phyloP scores from a whole-genome alignment of 2,888 invertebrate species.

The Trichogramma evanescens region DNA sequence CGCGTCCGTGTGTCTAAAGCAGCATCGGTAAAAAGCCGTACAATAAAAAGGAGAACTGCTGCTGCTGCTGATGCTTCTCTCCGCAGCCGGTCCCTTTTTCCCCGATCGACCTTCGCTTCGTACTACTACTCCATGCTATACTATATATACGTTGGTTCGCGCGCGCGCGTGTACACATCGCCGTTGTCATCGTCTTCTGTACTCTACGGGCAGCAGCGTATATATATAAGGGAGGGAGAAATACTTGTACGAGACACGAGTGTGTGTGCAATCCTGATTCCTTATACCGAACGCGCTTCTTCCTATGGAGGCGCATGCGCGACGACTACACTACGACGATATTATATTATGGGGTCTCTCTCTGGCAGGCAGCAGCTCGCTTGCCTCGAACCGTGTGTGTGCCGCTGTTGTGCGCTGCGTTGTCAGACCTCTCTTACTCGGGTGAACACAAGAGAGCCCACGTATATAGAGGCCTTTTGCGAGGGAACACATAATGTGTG shows the following conservation, averaged over 20 bases:
- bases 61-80: not conserved
- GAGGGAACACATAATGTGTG: not conserved
- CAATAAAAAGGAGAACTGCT: not conserved
- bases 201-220: no score
- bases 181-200: no score
- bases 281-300: not conserved
- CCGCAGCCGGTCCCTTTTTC: slow-evolving; percentile 8
- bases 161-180: no score
- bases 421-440: not conserved
- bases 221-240: no score
- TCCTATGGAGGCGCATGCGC: not conserved
- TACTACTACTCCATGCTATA: not conserved
- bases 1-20: no score
- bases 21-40: no score
- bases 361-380: no score
- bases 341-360: no score
- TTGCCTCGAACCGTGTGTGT: no score
- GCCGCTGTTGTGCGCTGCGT: no score
- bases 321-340: no score
- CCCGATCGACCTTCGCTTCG: slow-evolving; percentile 10
- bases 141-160: no score
- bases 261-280: not conserved
- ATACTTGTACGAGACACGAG: not conserved
- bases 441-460: not conserved
- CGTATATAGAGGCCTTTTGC: not conserved